phyloP scores from a whole-genome alignment of 2,797 vertebrate genomes.

The Pangasius mekongensis region DNA sequence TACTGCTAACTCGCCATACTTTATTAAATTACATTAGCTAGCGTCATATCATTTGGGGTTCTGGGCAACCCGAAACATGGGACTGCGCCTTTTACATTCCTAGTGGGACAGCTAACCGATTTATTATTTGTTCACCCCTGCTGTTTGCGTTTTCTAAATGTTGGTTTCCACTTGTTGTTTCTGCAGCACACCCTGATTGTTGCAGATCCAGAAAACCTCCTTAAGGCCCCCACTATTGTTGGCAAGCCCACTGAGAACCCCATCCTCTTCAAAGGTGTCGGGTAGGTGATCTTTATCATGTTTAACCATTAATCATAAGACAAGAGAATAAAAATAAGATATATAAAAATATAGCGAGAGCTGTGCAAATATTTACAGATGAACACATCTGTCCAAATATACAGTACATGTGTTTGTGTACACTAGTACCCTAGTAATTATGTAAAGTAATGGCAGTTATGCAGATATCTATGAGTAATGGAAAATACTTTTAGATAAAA shows the following conservation, averaged over 20 bases:
- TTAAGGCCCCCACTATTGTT: conserved; percentile 97
- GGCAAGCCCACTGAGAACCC: conserved; percentile 86
- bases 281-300: conserved; percentile 75
- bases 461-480: neutral
- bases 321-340: neutral
- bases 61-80: neutral
- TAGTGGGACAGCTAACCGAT: neutral
- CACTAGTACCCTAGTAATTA: neutral
- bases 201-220: conserved; percentile 87
- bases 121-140: neutral
- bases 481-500: neutral
- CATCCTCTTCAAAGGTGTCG: conserved; percentile 93
- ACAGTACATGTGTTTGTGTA: neutral
- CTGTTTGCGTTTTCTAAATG: neutral
- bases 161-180: conserved; percentile 43
- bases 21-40: neutral
- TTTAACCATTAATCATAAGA: neutral
- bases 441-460: neutral
- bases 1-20: neutral
- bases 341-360: neutral
- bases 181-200: conserved; percentile 91
- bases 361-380: neutral
- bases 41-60: neutral
- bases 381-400: neutral
- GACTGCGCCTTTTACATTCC: neutral